Conservation (phyloP, 2,797 vertebrate genomes). For the Arrhamphus sclerolepis region DNA sequence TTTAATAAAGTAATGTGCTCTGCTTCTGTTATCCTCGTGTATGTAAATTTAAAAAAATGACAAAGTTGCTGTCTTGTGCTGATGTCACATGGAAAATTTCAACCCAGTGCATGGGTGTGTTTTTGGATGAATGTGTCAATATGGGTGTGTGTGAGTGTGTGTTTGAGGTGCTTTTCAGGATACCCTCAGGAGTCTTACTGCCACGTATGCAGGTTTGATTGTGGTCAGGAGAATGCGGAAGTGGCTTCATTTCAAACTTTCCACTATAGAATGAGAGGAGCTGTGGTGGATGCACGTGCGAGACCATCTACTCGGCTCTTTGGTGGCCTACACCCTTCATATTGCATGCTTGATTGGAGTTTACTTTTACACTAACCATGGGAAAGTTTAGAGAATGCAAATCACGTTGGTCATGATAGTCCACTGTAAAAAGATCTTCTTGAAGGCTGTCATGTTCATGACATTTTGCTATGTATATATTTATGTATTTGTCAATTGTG, state of each 20-base stretch:
- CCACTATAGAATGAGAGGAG: slow-evolving; percentile 13
- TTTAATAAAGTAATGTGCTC: too few relatives aligned
- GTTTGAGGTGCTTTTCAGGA: slow-evolving; percentile 33
- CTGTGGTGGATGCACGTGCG: slow-evolving; percentile 5
- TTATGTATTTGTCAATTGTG: too few relatives aligned
- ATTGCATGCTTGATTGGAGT: slow-evolving; percentile 40
- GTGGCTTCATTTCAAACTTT: slow-evolving; percentile 52
- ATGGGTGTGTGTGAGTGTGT: slow-evolving; percentile 21
- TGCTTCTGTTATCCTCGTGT: neutral
- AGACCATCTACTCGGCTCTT: neutral
- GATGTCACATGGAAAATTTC: slow-evolving; percentile 5
- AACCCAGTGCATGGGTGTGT: slow-evolving; percentile 1
- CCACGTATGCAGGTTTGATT: slow-evolving; percentile 20
- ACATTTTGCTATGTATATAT: too few relatives aligned
- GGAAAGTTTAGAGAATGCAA: slow-evolving; percentile 46
- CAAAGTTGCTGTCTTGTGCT: neutral
- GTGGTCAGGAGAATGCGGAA: slow-evolving; percentile 47
- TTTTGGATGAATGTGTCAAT: slow-evolving; percentile 6
- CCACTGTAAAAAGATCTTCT: too few relatives aligned
- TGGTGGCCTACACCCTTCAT: slow-evolving; percentile 32
- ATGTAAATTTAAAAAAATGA: slow-evolving; percentile 8
- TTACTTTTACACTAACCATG: slow-evolving; percentile 32
- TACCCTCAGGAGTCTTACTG: slow-evolving; percentile 17
- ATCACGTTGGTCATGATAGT: slow-evolving; percentile 6
- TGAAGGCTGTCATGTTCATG: neutral